phyloP scores from a whole-genome alignment of 2,888 invertebrate genomes.

The Clepsis dumicolana region DNA sequence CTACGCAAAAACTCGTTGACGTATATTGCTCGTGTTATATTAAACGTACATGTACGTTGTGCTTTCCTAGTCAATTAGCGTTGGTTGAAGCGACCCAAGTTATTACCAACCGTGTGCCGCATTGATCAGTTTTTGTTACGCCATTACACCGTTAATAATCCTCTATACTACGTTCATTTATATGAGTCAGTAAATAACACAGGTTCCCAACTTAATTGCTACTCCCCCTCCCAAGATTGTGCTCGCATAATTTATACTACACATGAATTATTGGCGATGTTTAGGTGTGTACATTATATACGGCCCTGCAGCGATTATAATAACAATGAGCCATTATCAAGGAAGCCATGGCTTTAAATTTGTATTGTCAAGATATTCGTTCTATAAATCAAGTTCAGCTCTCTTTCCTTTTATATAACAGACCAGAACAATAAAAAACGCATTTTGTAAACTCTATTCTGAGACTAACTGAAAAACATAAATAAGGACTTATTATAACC shows the following conservation, averaged over 20 bases:
- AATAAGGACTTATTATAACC: neutral
- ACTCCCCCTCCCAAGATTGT: slow-evolving; percentile 66
- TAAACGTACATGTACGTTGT: slow-evolving; percentile 41
- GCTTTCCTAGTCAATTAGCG: slow-evolving; percentile 47
- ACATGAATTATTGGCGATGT: slow-evolving; percentile 66
- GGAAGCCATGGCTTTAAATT: slow-evolving; percentile 11
- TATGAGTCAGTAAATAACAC: slow-evolving; percentile 67
- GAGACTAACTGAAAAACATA: neutral
- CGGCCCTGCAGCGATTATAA: slow-evolving; percentile 55
- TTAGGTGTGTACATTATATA: slow-evolving; percentile 55
- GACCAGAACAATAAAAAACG: neutral
- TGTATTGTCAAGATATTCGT: neutral
- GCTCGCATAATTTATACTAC: slow-evolving; percentile 70
- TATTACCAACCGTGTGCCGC: slow-evolving; percentile 44
- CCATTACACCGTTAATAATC: slow-evolving; percentile 54
- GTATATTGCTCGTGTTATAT: slow-evolving; percentile 24
- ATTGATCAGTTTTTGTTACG: slow-evolving; percentile 51
- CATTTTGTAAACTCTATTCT: neutral
- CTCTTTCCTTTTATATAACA: neutral
- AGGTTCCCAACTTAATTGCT: slow-evolving; percentile 68
- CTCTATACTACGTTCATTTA: slow-evolving; percentile 53
- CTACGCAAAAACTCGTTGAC: slow-evolving; percentile 24
- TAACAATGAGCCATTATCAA: slow-evolving; percentile 20
- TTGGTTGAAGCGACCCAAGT: slow-evolving; percentile 41
- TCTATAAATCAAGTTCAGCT: neutral